A percentile compares a stretch with the other conserved stretches of the same genome.
Evolutionary conservation across 92 coral and sea anemone genomes (phyloP).

Genomic region (Nematostella vectensis): DNA sequence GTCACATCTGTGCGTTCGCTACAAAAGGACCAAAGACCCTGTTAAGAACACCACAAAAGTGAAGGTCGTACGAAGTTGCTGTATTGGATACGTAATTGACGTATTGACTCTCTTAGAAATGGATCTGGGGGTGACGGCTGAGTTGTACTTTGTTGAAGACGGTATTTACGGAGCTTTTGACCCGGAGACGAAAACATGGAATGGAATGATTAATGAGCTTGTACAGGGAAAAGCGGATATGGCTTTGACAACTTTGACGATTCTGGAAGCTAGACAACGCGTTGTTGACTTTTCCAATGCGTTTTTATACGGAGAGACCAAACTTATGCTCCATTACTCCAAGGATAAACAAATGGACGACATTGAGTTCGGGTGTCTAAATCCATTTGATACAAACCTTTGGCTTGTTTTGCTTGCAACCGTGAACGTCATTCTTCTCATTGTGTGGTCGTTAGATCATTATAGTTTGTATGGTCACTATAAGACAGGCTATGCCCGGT

Average conservation of each 20-base stretch:
- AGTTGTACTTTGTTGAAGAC: conserved; percentile 70
- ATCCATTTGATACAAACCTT: conserved; percentile 36
- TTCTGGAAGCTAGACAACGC: conserved; percentile 40
- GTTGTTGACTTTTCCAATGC: conserved; percentile 77
- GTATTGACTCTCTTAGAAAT: conserved; percentile 37
- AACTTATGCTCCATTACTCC: conserved; percentile 35
- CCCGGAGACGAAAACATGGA: conserved; percentile 54
- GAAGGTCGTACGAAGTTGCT: conserved; percentile 44
- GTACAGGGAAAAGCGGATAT: conserved; percentile 63
- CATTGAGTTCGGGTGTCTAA: conserved; percentile 45
- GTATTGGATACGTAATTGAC: conserved; percentile 69
- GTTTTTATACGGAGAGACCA: conserved; percentile 55
- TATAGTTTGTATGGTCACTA: conserved; percentile 44
- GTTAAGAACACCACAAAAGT: conserved; percentile 6
- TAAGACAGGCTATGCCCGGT: conserved; percentile 6
- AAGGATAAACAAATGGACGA: conserved; percentile 4
- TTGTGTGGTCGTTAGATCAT: conserved; percentile 47
- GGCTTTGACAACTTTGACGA: conserved; percentile 59
- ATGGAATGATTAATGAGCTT: conserved; percentile 69
- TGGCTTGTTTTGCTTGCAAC: conserved; percentile 41
- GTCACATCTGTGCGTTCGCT: conserved; percentile 38
- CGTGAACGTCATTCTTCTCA: conserved; percentile 23
- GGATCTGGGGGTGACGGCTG: conserved; percentile 42
- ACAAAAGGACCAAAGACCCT: conserved; percentile 8
- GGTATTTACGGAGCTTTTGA: conserved; percentile 53